Base-by-base conservation (phyloP, 2,797 vertebrate species). In the Loris lydekkerianus region DNA sequence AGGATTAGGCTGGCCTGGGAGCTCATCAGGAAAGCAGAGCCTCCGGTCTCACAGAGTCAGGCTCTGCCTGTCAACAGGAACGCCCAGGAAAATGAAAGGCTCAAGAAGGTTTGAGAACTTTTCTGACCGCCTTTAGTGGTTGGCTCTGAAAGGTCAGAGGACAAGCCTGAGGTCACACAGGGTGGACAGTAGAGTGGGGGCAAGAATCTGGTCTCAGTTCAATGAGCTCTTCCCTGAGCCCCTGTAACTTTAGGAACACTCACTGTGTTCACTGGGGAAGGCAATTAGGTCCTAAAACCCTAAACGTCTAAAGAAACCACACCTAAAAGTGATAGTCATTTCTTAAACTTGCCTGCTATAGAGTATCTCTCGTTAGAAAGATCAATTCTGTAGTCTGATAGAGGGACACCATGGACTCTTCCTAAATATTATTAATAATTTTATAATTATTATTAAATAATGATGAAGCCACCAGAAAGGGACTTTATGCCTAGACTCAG, bases 311-410 rank as follows among this genome's bases (percentile, higher is more conserved):
- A 80, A 89, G 69, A 86, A 94, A 96, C 15, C 25, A 82, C 17
- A 81, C 21, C 14, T 86, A 81, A 91, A 11, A 65, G 25, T 65
- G 17, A 72, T 2, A 65, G 14, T 61, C n/a, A 86, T 82, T 90
- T 94, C 72, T 86, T 94, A 60, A 81, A 86, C 58, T 89, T 91
- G 40, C n/a, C 85, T 56, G 37, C 76, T 56, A 67, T 29, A 60
- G 37, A 46, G 3, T 13, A 34, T 34, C 14, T 60, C n/a, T 67
- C 46, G 87, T 90, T 81, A 75, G 73, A 89, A 73, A 91, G 29
- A 80, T 43, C 5, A 80, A 69, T 88, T 85, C 14, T 69, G 1
- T 89, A 69, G 20, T n/a, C 46, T 40, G 56, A 67, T 10, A 82
- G 31, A 69, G 31, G 4, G 34, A 72, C 49, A 78, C 15, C 0